Evolutionary conservation across 2,888 invertebrate species (phyloP).

Genomic region (Aphodius granarius): DNA sequence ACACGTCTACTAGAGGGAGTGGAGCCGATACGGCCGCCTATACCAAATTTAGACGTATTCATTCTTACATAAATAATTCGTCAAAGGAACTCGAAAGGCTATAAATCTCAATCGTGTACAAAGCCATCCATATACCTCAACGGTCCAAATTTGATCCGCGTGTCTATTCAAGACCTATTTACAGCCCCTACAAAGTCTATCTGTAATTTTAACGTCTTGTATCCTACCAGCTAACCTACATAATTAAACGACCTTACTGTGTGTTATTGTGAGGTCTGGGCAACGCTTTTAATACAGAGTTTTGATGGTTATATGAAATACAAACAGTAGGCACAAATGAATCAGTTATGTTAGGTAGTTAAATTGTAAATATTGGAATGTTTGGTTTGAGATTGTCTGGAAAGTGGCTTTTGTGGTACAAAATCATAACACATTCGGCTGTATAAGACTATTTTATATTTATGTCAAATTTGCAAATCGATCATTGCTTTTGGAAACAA

Average conservation of each 20-base stretch:
- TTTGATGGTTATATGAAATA: background rate
- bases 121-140: background rate
- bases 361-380: no score
- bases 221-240: background rate
- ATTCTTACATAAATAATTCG: background rate
- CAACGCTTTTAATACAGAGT: background rate
- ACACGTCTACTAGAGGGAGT: background rate
- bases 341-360: no score
- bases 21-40: background rate
- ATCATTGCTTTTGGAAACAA: no score
- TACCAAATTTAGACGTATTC: background rate
- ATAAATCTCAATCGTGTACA: background rate
- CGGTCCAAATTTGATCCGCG: background rate
- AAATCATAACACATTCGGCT: no score
- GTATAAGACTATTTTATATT: no score
- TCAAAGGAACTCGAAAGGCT: background rate
- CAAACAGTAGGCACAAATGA: background rate
- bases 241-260: background rate
- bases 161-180: background rate
- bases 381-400: no score
- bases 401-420: no score
- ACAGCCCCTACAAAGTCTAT: background rate
- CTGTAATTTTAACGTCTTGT: background rate
- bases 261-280: background rate
- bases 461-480: no score